A percentile compares a stretch with the other conserved stretches of the same genome.
phyloP scores from a whole-genome alignment of 2,113 vertebrate species.

The Chauna torquata region DNA sequence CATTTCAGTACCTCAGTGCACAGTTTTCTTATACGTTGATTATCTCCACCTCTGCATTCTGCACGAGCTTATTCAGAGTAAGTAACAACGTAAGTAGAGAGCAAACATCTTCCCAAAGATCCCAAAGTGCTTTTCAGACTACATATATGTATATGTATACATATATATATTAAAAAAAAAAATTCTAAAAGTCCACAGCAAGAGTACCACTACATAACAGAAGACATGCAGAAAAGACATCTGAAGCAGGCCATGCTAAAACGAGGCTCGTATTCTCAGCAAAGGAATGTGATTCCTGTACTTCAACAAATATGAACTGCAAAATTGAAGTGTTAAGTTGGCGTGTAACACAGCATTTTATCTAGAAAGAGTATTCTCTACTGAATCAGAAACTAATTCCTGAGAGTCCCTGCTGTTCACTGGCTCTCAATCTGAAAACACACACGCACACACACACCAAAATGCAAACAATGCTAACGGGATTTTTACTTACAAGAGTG shows the following conservation, averaged over 20 bases:
- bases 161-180: background rate
- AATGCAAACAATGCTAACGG: background rate
- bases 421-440: background rate
- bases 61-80: background rate
- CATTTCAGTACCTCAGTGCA: background rate
- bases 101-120: background rate
- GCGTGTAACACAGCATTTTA: background rate
- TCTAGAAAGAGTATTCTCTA: background rate
- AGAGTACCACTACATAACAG: background rate
- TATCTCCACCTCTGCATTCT: background rate
- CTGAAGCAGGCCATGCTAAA: background rate
- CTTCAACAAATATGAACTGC: background rate
- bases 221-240: background rate
- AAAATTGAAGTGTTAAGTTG: background rate
- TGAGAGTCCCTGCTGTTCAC: background rate
- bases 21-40: background rate
- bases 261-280: background rate
- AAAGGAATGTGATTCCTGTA: background rate
- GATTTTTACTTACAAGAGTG: background rate
- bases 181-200: background rate
- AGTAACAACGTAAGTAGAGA: background rate
- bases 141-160: background rate
- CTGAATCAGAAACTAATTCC: background rate
- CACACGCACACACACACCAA: background rate
- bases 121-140: background rate